Base-by-base conservation (phyloP, 2,797 vertebrate species). In the Lithobates pipiens region DNA sequence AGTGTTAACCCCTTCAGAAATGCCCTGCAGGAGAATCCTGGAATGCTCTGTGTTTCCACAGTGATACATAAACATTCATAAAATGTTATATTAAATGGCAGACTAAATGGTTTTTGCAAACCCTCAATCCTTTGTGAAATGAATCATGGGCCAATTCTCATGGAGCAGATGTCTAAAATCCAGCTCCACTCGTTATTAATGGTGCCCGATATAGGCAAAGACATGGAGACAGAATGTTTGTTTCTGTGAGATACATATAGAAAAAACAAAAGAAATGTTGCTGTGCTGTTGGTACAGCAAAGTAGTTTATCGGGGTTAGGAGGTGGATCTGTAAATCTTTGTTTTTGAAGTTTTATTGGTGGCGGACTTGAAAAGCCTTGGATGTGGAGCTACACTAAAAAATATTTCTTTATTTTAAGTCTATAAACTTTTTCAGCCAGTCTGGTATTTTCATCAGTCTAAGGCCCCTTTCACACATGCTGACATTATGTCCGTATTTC, bases 41-140 rank as follows among this genome's bases (percentile, higher is more conserved):
- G 36, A 39, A 65, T 25, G 32, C 5, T 76, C 5, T 6, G n/a
- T 44, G 46, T 77, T 50, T 68, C 23, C 23, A 57, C 27, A 71
- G 27, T 50, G 21, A 80, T 46, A 21, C 76, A 65, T 27, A 42
- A 39, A 67, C 57, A 16, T 76, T 69, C 44, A 78, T 73, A 61
- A 78, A 84, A 39, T 77, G 76, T 23, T 71, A 44, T 63, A 69
- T 54, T 84, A 63, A 34, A 61, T 27, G n/a, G 42, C 34, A 71
- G 63, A 42, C 46, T 68, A 57, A 54, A 83, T 50, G 63, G 39
- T 44, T 50, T 36, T 72, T 71, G n/a, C 16, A 42, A 77, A 61
- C 29, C 32, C 54, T 34, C 1, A 6, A 63, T 25, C 23, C 77
- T 75, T 77, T 85, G 83, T 50, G 84, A 85, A 85, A 68, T 36